Conservation (phyloP, 35 echinoderm and acorn worm species). For the Hemicentrotus pulcherrimus region DNA sequence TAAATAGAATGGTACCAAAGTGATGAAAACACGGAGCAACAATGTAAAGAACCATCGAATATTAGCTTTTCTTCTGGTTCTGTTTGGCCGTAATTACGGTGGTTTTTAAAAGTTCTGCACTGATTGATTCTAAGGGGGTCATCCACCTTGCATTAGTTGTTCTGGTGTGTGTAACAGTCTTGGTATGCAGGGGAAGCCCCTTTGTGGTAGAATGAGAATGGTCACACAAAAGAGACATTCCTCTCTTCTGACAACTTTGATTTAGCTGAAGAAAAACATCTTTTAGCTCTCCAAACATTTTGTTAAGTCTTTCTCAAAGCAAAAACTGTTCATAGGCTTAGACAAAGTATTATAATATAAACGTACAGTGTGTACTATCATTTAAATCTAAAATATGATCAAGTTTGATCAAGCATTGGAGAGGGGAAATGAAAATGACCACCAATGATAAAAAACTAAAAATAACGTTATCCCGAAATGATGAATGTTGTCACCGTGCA, state of each 20-base stretch:
- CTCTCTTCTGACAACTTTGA: background rate
- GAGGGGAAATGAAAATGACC: too few species aligned
- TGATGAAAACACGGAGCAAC: slow-evolving; percentile 5
- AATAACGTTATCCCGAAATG: too few species aligned
- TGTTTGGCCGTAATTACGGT: background rate
- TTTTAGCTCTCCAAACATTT: too few species aligned
- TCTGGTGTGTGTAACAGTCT: background rate
- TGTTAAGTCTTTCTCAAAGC: too few species aligned
- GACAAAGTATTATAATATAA: too few species aligned
- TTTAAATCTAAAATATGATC: too few species aligned
- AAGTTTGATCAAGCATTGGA: too few species aligned
- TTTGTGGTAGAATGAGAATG: background rate
- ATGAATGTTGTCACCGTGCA: too few species aligned
- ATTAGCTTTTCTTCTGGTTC: background rate
- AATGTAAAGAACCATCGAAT: background rate
- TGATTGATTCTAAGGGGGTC: background rate
- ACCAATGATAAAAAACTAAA: too few species aligned
- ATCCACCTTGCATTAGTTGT: background rate
- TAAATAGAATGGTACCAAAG: background rate
- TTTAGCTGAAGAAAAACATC: background rate
- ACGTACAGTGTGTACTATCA: too few species aligned
- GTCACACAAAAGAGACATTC: background rate
- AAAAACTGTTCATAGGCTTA: too few species aligned
- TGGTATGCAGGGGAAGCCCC: background rate
- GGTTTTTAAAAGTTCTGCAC: background rate